These are phyloP conservation scores for Vimba vimba DNA, from an alignment of 2,113 vertebrate species.

Conservation along the genomic window DNA sequence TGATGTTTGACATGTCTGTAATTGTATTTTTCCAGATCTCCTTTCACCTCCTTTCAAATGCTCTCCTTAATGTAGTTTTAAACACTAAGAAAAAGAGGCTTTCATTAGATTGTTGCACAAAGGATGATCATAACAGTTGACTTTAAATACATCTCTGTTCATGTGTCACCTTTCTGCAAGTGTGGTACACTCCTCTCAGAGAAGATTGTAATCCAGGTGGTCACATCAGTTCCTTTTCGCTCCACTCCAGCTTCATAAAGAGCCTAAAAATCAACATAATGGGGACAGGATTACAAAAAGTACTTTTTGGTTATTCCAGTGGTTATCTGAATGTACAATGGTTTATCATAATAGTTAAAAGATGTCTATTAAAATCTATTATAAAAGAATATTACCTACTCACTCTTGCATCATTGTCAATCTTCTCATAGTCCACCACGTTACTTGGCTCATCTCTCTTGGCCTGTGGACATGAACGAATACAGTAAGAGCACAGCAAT, in stretches of 20 bases:
- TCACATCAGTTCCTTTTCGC: conserved; percentile 89
- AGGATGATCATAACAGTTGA: background rate
- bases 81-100: conserved; percentile 78
- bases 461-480: conserved; percentile 72
- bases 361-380: no score
- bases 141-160: background rate
- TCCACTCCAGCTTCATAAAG: conserved; percentile 95
- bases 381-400: no score
- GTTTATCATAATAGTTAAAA: background rate
- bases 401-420: conserved; percentile 92
- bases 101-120: background rate
- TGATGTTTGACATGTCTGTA: no score
- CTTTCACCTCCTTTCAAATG: conserved; percentile 92
- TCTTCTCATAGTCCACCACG: conserved; percentile 89
- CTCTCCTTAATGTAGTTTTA: conserved; percentile 94
- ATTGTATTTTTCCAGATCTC: conserved; percentile 86
- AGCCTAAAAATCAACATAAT: conserved; percentile 22
- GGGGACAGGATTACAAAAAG: background rate
- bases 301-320: background rate
- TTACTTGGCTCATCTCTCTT: conserved; percentile 82
- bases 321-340: background rate
- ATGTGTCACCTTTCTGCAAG: conserved; percentile 85
- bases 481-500: background rate
- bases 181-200: conserved; percentile 88
- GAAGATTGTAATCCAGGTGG: conserved; percentile 95